Evolutionary conservation across 2,888 invertebrate genomes (phyloP).

Genomic region (Palloptera scutellata): DNA sequence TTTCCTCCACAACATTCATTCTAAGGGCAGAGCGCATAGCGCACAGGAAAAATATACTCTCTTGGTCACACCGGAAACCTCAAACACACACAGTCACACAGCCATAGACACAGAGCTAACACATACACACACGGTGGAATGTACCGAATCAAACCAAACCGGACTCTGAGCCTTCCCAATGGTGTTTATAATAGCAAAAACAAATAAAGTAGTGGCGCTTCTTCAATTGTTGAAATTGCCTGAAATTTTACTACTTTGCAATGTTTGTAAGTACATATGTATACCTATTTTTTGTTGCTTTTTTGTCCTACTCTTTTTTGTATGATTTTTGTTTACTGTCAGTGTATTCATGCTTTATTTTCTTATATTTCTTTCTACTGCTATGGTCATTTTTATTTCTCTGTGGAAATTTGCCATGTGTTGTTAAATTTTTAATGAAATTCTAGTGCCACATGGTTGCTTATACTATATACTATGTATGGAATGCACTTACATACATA

Average conservation of each 20-base stretch:
- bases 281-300: not conserved
- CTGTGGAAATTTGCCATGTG: constrained; percentile 50
- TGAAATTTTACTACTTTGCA: constrained; percentile 10
- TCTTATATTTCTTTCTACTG: constrained; percentile 3
- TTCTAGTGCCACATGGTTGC: constrained; percentile 30
- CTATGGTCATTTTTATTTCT: constrained; percentile 33
- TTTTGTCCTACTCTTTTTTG: constrained; percentile 7
- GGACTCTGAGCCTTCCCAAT: constrained; percentile 12
- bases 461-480: not conserved
- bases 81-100: not conserved
- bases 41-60: not conserved
- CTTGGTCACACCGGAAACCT: not conserved
- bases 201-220: constrained; percentile 16
- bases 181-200: constrained; percentile 5
- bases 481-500: not conserved
- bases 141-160: not conserved
- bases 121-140: not conserved
- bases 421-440: constrained; percentile 46
- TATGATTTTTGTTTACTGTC: not conserved
- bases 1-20: constrained; percentile 48
- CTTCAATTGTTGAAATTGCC: constrained; percentile 22
- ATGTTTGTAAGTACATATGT: too few relatives aligned
- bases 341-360: constrained; percentile 5
- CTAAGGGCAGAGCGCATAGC: not conserved
- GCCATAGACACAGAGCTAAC: not conserved